Evolutionary conservation across 2,888 invertebrate genomes (phyloP).

Genomic region (Acronicta psi): DNA sequence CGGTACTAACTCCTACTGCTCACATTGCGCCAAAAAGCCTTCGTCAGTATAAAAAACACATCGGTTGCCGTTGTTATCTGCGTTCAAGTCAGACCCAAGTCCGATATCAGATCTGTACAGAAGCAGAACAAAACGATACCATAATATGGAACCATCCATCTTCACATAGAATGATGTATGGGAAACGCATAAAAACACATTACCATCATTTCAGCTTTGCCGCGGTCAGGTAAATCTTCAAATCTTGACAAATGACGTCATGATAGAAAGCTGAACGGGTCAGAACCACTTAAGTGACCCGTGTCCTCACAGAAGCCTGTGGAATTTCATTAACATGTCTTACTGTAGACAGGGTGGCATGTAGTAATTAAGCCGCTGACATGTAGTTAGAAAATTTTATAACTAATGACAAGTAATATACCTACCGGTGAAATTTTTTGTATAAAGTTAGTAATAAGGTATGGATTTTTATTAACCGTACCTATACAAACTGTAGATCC

Average conservation of each 20-base stretch:
- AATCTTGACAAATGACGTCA: conserved; percentile 41
- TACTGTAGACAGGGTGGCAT: conserved; percentile 24
- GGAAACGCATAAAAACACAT: conserved; percentile 27
- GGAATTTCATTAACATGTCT: conserved; percentile 59
- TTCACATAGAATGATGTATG: conserved; percentile 26
- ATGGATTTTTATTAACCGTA: no score
- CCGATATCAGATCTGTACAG: no score
- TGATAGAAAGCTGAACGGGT: conserved; percentile 12
- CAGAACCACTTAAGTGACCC: conserved; percentile 9
- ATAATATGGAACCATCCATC: no score
- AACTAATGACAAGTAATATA: conserved; percentile 14
- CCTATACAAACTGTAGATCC: no score
- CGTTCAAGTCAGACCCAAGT: no score
- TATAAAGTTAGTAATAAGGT: background rate
- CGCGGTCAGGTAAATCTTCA: conserved; percentile 16
- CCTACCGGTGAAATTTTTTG: conserved; percentile 2
- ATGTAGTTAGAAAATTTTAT: conserved; percentile 25
- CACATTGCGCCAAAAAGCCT: no score
- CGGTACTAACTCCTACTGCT: no score
- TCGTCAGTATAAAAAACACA: no score
- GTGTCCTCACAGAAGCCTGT: conserved; percentile 11
- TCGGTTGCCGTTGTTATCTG: no score
- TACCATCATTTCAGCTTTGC: conserved; percentile 30
- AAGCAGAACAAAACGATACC: no score
- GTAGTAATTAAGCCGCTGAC: conserved; percentile 49